Conservation (phyloP, 2,888 invertebrate genomes). For the Adineta ricciae region DNA sequence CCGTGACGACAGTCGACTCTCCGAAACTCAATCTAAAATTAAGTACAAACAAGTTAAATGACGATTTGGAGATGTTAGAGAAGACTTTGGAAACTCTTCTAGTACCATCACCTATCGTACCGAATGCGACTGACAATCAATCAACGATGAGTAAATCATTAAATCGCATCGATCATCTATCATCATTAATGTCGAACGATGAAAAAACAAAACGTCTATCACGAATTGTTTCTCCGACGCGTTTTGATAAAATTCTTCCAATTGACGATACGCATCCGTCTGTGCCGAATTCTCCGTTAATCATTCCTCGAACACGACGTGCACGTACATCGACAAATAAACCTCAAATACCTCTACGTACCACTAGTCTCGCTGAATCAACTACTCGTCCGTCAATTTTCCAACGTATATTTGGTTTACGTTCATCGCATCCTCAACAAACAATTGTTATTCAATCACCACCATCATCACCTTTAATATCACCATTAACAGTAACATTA, state of each 20-base stretch:
- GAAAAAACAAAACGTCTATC: conserved; percentile 32
- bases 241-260: not conserved
- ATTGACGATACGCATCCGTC: not conserved
- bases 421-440: not conserved
- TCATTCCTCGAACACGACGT: too few species aligned
- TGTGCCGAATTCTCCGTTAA: not conserved
- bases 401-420: conserved; percentile 21
- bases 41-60: conserved; percentile 23
- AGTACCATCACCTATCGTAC: not conserved
- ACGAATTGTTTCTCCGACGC: conserved; percentile 31
- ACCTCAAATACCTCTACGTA: not conserved
- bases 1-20: not conserved
- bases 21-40: not conserved
- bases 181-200: not conserved
- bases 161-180: not conserved
- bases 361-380: not conserved
- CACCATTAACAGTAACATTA: conserved; percentile 4
- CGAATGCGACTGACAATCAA: not conserved
- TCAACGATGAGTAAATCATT: not conserved
- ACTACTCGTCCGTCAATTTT: not conserved
- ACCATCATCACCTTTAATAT: not conserved
- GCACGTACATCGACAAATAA: not conserved
- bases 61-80: conserved; percentile 30
- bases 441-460: not conserved
- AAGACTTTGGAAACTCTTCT: conserved; percentile 27